These are phyloP conservation scores for Colletes gigas DNA, from an alignment of 1,140 invertebrate genomes.

Conservation along the genomic window DNA sequence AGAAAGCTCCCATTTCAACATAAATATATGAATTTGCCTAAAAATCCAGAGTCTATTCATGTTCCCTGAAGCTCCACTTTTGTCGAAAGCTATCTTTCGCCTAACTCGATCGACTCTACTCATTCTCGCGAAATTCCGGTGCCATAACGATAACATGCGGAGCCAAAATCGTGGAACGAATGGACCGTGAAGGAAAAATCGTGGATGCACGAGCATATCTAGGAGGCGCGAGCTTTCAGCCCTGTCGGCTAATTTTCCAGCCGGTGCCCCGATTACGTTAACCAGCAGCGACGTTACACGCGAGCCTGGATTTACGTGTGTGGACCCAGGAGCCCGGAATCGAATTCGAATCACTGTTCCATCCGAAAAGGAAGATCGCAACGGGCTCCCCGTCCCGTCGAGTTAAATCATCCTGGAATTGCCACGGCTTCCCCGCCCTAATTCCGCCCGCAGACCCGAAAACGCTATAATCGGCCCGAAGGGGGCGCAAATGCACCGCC, in stretches of 20 bases:
- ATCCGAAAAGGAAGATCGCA: conserved; percentile 25
- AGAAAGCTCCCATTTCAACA: too few relatives aligned
- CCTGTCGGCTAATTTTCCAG: conserved; percentile 46
- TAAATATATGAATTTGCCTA: too few relatives aligned
- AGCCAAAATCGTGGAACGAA: background rate
- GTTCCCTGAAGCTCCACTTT: too few relatives aligned
- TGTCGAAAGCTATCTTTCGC: too few relatives aligned
- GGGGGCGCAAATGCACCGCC: background rate
- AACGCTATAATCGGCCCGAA: background rate
- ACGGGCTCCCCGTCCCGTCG: conserved; percentile 1
- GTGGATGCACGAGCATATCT: background rate
- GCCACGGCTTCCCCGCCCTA: conserved; percentile 43
- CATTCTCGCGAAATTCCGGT: too few relatives aligned
- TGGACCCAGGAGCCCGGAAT: conserved; percentile 9
- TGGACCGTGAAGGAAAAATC: conserved; percentile 11
- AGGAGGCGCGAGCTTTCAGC: conserved; percentile 30
- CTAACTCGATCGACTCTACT: too few relatives aligned
- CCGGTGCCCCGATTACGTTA: conserved; percentile 35
- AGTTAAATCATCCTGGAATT: conserved; percentile 40
- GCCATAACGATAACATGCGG: background rate
- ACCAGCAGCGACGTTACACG: conserved; percentile 38
- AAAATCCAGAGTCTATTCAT: too few relatives aligned
- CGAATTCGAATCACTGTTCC: conserved; percentile 40
- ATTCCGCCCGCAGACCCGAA: conserved; percentile 33
- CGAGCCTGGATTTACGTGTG: conserved; percentile 39